Evolutionary conservation across 2,113 vertebrate genomes (phyloP), one percentile per base, ranked within the genome.

Genomic region (Microtus richardsoni): DNA sequence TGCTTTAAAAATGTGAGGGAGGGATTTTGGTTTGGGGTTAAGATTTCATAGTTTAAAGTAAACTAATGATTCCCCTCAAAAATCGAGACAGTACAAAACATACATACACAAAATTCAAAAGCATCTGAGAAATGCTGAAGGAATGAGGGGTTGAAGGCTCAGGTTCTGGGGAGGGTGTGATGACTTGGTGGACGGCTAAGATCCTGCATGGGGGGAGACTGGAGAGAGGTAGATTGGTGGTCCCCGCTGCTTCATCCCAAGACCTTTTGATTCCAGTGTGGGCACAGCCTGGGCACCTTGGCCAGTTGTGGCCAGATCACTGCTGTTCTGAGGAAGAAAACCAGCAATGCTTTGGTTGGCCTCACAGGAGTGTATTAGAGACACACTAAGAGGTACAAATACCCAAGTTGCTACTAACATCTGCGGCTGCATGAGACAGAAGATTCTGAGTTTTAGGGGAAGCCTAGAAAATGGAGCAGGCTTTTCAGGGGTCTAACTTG

Each of bases 1-100:
- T 24, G 11, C n/a, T 94, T 83, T 78, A 94, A 91, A 96, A 94
- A 91, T 88, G 39, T 52, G 78, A 73, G 49, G 13, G 44, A 89
- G 28, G 49, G 9, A 52, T 80, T 94, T 93, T 92, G 64, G 24
- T 91, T 89, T n/a, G 47, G 88, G 30, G 89, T 62, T 96, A 83
- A 60, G 39, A 89, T 13, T 83, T 36, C 54, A 28, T 73, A 79
- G 30, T 54, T 82, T 82, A 78, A 91, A 49, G 78, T 75, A 83
- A 89, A 74, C 26, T 13, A 8, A 64, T 73, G 68, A 87, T 70
- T 58, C 3, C 54, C 19, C 5, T 44, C 13, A 21, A 19, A 62
- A 87, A 94, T n/a, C 3, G 71, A 89, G 73, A 86, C 86, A 79
- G 75, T 71, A 33, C 77, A 26, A 70, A 91, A 60, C 12, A 60